phyloP scores from a whole-genome alignment of 53 echinoderm and acorn worm species.

The Zoroaster sp. region DNA sequence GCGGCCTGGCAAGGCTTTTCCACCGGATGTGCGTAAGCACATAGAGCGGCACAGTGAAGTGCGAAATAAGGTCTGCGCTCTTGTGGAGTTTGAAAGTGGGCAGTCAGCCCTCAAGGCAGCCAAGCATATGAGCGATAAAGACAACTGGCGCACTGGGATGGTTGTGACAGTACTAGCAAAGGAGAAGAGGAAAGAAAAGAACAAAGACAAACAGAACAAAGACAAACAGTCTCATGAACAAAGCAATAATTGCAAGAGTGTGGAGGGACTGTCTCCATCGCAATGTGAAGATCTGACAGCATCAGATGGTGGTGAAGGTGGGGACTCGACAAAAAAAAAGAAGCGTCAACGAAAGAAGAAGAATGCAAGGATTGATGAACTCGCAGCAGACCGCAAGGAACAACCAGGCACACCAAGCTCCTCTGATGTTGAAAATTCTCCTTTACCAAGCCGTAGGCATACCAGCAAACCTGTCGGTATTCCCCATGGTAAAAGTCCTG shows the following conservation, averaged over 20 bases:
- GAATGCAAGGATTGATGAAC: constrained; percentile 76
- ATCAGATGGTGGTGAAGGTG: constrained; percentile 66
- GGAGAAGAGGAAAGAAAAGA: constrained; percentile 74
- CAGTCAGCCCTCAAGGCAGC: constrained; percentile 84
- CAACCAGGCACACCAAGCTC: constrained; percentile 84
- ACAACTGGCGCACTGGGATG: constrained; percentile 93
- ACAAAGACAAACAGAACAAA: constrained; percentile 73
- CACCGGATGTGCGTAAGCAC: constrained; percentile 87
- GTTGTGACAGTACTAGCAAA: constrained; percentile 73
- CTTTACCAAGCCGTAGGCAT: constrained; percentile 70
- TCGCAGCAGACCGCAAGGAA: constrained; percentile 61
- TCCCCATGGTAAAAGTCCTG: constrained; percentile 69
- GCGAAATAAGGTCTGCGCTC: constrained; percentile 83
- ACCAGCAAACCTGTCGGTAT: constrained; percentile 70
- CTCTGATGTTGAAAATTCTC: constrained; percentile 87
- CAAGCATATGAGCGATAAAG: constrained; percentile 81
- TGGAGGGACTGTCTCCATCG: constrained; percentile 60
- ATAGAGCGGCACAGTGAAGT: constrained; percentile 72
- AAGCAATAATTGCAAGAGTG: constrained; percentile 48
- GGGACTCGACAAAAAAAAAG: constrained; percentile 76
- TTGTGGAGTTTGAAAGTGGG: constrained; percentile 90
- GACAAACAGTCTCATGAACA: constrained; percentile 57
- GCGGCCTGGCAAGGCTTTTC: constrained; percentile 82
- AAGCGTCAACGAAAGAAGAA: constrained; percentile 80
- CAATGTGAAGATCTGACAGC: constrained; percentile 35